Percentiles rank a stretch among this genome's conserved stretches.
These are phyloP conservation scores for Aldabrachelys gigantea DNA, from an alignment of 2,113 vertebrate species.

Conservation along the genomic window DNA sequence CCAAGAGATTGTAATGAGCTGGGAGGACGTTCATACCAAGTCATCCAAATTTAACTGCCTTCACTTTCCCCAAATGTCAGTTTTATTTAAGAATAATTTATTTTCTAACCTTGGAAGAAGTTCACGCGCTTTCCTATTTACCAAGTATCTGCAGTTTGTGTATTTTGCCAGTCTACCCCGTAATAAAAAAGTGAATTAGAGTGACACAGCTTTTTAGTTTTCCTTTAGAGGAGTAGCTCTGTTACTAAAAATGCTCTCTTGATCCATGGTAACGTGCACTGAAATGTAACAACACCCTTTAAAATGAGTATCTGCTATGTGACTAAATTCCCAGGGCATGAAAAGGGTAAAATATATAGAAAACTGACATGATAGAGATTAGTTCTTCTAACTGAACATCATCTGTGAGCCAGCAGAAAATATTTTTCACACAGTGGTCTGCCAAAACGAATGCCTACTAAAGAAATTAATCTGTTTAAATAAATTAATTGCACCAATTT, in stretches of 20 bases:
- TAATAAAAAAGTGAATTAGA: background rate
- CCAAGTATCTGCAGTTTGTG: background rate
- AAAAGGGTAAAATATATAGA: background rate
- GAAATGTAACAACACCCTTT: background rate
- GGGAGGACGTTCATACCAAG: slow-evolving; percentile 60
- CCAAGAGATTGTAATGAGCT: slow-evolving; percentile 49
- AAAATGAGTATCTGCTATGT: background rate
- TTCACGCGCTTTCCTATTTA: slow-evolving; percentile 25
- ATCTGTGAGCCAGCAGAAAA: background rate
- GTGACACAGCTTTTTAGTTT: background rate
- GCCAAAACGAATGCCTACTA: background rate
- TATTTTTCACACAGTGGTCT: background rate
- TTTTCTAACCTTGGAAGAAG: slow-evolving; percentile 65
- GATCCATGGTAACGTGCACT: background rate
- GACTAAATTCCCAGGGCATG: background rate
- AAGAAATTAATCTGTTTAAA: background rate
- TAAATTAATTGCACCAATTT: slow-evolving; percentile 26
- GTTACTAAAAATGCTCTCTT: background rate
- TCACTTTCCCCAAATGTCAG: slow-evolving; percentile 48
- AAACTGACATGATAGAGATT: background rate
- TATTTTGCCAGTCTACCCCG: background rate
- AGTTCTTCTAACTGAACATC: background rate
- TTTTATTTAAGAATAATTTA: slow-evolving; percentile 61
- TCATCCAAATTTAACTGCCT: slow-evolving; percentile 60
- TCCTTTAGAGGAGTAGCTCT: background rate